These are phyloP conservation scores for Megalops atlanticus DNA, from an alignment of 2,113 vertebrate genomes.

Conservation along the genomic window DNA sequence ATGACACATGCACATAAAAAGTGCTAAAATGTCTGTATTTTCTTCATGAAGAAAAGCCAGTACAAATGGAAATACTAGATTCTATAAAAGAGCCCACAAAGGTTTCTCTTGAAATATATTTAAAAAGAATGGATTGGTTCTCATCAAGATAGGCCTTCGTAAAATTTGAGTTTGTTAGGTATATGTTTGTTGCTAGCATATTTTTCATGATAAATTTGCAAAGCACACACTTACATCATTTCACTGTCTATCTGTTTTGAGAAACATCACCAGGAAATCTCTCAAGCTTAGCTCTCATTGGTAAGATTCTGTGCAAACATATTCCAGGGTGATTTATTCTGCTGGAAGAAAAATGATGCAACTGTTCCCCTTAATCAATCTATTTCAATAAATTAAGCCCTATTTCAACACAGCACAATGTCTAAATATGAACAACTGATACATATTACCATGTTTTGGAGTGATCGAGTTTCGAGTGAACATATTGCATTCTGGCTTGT, in stretches of 20 bases:
- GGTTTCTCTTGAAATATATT: neutral
- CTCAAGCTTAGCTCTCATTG: neutral
- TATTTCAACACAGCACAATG: neutral
- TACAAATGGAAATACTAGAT: neutral
- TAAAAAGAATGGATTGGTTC: neutral
- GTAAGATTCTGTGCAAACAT: slow-evolving; percentile 4
- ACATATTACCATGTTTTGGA: neutral
- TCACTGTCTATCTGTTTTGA: neutral
- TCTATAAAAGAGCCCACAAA: neutral
- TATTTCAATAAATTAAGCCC: slow-evolving; percentile 18
- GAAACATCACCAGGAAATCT: neutral
- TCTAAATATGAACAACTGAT: slow-evolving; percentile 10
- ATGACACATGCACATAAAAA: neutral
- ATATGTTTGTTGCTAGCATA: neutral
- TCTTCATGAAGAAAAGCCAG: neutral
- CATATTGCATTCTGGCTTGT: neutral
- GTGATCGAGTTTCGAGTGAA: neutral
- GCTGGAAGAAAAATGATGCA: neutral
- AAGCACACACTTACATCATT: neutral
- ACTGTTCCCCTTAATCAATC: neutral
- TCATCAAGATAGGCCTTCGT: too few species aligned
- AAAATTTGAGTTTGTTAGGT: neutral
- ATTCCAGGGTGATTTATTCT: neutral
- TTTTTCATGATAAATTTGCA: neutral
- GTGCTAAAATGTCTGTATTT: too few species aligned